Evolutionary conservation across 2,797 vertebrate genomes (phyloP).

Genomic region (Micromesistius poutassou): DNA sequence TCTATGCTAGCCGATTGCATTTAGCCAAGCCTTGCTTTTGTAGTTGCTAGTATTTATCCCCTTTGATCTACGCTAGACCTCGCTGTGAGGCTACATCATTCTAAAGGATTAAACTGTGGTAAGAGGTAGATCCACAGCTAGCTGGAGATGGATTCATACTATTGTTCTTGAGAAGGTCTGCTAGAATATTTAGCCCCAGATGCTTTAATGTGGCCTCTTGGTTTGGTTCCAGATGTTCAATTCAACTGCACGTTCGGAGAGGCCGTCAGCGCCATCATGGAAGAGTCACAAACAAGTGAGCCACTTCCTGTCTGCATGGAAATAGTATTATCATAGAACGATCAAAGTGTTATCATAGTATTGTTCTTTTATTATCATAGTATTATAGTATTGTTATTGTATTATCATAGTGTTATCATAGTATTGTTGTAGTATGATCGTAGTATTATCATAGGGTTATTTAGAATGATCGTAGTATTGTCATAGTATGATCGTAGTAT

Average conservation of each 20-base stretch:
- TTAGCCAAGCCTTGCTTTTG: background rate
- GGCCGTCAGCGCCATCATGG: slow-evolving; percentile 68
- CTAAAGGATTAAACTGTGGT: no score
- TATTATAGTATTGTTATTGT: no score
- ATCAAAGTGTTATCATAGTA: background rate
- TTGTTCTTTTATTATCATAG: background rate
- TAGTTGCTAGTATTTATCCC: background rate
- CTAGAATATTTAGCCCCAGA: no score
- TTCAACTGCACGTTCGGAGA: slow-evolving; percentile 68
- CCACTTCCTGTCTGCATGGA: background rate
- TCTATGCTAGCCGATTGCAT: background rate
- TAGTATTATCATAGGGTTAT: background rate
- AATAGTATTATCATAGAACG: background rate
- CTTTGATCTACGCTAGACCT: no score
- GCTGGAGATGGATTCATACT: no score
- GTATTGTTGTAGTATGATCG: background rate
- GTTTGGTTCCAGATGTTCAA: slow-evolving; percentile 42
- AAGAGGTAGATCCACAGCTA: no score
- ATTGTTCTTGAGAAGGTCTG: no score
- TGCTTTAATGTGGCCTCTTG: no score
- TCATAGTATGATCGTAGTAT: no score
- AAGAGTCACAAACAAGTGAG: slow-evolving; percentile 53
- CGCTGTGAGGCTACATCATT: no score
- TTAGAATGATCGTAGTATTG: background rate
- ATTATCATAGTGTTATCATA: no score